A percentile compares a stretch with the other conserved stretches of the same genome.
phyloP scores from a whole-genome alignment of 2,113 vertebrate species.

The Pollimyrus isidori region DNA sequence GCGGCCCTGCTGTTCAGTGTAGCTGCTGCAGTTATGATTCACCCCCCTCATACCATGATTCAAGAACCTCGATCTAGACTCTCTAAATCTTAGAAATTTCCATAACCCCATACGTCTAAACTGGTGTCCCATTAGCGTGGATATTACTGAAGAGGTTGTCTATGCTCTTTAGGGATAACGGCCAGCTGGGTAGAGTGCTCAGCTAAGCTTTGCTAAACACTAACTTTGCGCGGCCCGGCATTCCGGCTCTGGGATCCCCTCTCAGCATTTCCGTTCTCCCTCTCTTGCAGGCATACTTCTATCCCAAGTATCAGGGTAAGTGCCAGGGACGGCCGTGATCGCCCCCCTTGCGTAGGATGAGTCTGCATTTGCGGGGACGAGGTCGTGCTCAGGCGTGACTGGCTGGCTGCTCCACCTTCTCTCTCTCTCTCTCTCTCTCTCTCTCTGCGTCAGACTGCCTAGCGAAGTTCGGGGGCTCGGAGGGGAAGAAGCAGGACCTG shows the following conservation, averaged over 20 bases:
- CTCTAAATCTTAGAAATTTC: neutral
- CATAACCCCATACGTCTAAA: neutral
- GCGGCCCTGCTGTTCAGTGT: neutral
- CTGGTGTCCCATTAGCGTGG: neutral
- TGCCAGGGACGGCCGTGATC: constrained; percentile 20
- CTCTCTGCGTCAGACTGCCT: constrained; percentile 66
- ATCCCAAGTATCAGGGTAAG: constrained; percentile 88
- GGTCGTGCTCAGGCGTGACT: too few species aligned
- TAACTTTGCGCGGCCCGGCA: neutral
- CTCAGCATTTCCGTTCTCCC: constrained; percentile 20
- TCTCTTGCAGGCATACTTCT: constrained; percentile 83
- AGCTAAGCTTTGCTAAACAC: neutral
- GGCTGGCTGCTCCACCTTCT: neutral
- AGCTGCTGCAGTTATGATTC: neutral
- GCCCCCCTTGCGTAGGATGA: neutral
- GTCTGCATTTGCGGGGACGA: neutral
- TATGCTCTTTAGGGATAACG: neutral
- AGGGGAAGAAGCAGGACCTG: constrained; percentile 70
- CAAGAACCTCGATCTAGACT: neutral
- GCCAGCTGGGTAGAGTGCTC: neutral
- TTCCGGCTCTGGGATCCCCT: neutral
- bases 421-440: neutral
- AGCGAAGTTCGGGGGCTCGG: constrained; percentile 64
- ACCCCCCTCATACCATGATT: neutral
- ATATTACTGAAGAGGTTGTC: neutral